Evolutionary conservation across 1,140 invertebrate genomes (phyloP), one percentile per base, ranked within the genome.

Genomic region (Drosophila murphyi): DNA sequence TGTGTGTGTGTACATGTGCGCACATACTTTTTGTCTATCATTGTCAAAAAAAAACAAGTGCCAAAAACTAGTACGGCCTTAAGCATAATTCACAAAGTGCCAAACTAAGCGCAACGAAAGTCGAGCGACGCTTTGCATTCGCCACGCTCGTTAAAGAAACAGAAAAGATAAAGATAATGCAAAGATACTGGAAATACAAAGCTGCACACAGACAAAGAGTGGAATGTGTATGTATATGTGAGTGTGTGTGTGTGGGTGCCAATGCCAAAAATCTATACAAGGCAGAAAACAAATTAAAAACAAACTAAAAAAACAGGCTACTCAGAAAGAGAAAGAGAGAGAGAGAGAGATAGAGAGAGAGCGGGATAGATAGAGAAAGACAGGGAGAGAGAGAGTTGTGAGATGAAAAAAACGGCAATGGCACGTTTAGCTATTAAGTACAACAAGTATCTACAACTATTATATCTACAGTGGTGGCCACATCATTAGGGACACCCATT

Each of bases 101-200:
- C 67, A 62, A 72, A 72, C 57, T 47, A 52, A 63, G 76, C 80
- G 67, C 79, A 75, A 75, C 71, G 79, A 82, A 82, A 82, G 67
- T 71, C 62, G 69, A 82, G 63, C 67, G 71, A 67, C 62, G 80
- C 75, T 82, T 80, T 75, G 76, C 76, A 57, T 78, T 78, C 67
- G 65, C 75, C 48, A 78, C 54, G 78, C 78, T 80, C 51, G 75
- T 78, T 74, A 70, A 20, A 20, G 20, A 20, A 20, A 20, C 20
- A 20, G 20, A 1, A 20, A 20, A 20, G 20, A 20, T 63, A 50
- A 64, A 80, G 57, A 62, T 73, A 55, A 69, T 48, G 37, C 29
- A 70, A 60, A 73, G 55, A 54, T 73, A 47, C 37, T 61, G 32
- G 20, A 55, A 28, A 60, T 60, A 56, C 48, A 55, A 45, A 41